Evolutionary conservation across 1,140 invertebrate species (phyloP).

Genomic region (Cherax quadricarinatus): DNA sequence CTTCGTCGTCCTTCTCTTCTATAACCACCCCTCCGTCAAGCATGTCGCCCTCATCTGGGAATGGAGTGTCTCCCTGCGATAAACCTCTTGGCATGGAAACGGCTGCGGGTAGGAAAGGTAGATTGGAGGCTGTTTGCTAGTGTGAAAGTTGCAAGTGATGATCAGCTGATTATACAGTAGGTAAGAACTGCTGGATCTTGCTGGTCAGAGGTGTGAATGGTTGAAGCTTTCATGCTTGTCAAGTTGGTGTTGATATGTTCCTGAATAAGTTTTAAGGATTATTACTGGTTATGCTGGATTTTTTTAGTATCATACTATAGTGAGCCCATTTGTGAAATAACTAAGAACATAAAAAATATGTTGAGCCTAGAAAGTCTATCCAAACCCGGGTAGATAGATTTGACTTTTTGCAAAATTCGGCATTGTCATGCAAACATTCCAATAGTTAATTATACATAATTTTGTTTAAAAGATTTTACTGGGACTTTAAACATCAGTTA

Average conservation of each 20-base stretch:
- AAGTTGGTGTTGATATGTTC: background rate
- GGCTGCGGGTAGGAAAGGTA: constrained; percentile 67
- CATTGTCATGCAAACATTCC: too few relatives aligned
- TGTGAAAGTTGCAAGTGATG: constrained; percentile 47
- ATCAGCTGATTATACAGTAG: constrained; percentile 39
- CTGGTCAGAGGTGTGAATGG: constrained; percentile 63
- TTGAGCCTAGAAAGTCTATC: too few relatives aligned
- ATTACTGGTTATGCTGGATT: background rate
- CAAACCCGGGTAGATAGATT: too few relatives aligned
- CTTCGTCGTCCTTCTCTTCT: constrained; percentile 58
- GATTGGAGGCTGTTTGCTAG: constrained; percentile 66
- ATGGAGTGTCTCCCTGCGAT: constrained; percentile 53
- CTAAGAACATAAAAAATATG: too few relatives aligned
- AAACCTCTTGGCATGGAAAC: constrained; percentile 50
- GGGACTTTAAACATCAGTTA: too few relatives aligned
- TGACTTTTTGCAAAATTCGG: too few relatives aligned
- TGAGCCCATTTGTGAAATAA: too few relatives aligned
- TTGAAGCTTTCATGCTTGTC: background rate
- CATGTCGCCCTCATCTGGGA: constrained; percentile 62
- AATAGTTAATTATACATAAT: too few relatives aligned
- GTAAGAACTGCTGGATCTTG: constrained; percentile 2
- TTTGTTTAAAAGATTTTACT: too few relatives aligned
- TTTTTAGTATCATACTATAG: background rate
- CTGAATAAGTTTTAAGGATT: background rate
- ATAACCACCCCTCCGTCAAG: constrained; percentile 47